Conservation (phyloP, 2,113 vertebrate species). For the Leuciscus idus region DNA sequence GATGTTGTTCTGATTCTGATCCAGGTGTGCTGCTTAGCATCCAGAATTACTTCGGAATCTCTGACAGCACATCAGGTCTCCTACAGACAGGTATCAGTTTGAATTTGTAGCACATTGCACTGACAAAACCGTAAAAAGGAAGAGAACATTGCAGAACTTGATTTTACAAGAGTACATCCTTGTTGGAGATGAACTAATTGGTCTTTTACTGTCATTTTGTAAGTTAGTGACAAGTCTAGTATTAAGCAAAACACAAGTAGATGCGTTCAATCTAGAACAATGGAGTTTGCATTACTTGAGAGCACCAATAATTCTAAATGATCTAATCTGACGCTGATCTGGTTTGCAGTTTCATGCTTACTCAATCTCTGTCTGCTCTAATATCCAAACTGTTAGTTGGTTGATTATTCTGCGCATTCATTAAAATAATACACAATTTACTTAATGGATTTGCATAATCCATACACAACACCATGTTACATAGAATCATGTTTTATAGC, state of each 20-base stretch:
- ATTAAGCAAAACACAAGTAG: background rate
- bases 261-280: background rate
- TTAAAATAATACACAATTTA: background rate
- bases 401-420: background rate
- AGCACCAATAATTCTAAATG: background rate
- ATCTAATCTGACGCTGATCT: background rate
- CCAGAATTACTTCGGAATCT: constrained; percentile 84
- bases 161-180: background rate
- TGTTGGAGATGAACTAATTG: background rate
- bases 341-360: background rate
- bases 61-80: constrained; percentile 85
- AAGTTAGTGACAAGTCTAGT: background rate
- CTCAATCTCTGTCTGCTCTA: background rate
- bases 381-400: background rate
- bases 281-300: background rate
- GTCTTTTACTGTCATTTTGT: background rate
- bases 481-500: too few species aligned
- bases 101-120: background rate
- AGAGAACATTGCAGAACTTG: background rate
- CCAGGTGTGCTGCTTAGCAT: constrained; percentile 87
- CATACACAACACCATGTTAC: background rate
- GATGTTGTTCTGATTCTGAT: constrained; percentile 15
- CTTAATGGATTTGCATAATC: background rate
- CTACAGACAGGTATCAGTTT: constrained; percentile 87
- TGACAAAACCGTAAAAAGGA: background rate